phyloP scores from a whole-genome alignment of 37 sponge, comb jelly and placozoan species.

The Aphrocallistes beatrix region DNA sequence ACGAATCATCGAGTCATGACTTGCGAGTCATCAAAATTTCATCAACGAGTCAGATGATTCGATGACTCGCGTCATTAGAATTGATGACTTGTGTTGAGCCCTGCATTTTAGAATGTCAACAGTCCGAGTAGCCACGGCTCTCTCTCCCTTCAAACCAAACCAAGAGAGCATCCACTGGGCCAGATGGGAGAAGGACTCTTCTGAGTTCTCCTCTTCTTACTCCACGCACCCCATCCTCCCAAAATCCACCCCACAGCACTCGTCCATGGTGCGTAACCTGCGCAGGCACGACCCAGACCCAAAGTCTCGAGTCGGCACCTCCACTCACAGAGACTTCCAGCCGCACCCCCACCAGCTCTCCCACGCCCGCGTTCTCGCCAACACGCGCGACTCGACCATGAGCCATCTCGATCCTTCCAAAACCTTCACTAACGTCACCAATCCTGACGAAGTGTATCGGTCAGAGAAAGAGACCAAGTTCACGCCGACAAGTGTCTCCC shows the following conservation, averaged over 20 bases:
- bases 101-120: no score
- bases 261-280: neutral
- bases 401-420: conserved; percentile 16
- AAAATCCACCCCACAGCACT: neutral
- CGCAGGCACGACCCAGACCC: neutral
- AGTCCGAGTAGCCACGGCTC: neutral
- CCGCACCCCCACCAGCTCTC: neutral
- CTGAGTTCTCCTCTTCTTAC: conserved; percentile 12
- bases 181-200: conserved; percentile 9
- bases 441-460: neutral
- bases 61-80: no score
- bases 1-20: no score
- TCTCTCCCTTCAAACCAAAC: neutral
- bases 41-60: no score
- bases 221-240: neutral
- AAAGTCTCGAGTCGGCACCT: neutral
- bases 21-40: no score
- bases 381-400: neutral
- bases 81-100: no score
- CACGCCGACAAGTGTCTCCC: neutral
- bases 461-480: conserved; percentile 12
- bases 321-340: neutral
- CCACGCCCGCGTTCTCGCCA: neutral
- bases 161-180: conserved; percentile 11
- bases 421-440: neutral